Conservation (phyloP, 2,113 vertebrate genomes). For the Colossoma macropomum region DNA sequence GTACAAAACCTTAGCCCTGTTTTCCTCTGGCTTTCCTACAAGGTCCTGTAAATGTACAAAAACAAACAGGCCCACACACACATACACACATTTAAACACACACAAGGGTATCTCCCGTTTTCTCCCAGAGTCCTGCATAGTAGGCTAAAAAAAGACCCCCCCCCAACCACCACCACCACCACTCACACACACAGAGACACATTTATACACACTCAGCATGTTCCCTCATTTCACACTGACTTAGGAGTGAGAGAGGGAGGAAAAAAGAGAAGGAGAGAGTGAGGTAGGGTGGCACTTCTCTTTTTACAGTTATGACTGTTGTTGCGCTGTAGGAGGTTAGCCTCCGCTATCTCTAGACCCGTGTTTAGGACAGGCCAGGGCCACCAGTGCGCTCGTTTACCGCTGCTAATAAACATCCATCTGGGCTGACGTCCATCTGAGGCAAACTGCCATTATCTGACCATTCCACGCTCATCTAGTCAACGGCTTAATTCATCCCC, state of each 20-base stretch:
- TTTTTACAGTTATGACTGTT: slow-evolving; percentile 18
- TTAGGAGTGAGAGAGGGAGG: background rate
- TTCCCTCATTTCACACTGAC: slow-evolving; percentile 32
- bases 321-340: slow-evolving; percentile 12
- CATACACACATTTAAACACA: background rate
- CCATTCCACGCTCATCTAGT: slow-evolving; percentile 18
- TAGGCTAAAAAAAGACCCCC: slow-evolving; percentile 6
- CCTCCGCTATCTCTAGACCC: background rate
- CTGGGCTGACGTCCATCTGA: slow-evolving; percentile 20
- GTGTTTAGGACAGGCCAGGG: slow-evolving; percentile 6
- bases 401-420: slow-evolving; percentile 44
- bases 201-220: slow-evolving; percentile 6
- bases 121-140: background rate
- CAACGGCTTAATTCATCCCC: slow-evolving; percentile 44
- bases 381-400: slow-evolving; percentile 34
- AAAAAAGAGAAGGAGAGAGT: background rate
- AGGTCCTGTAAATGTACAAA: background rate
- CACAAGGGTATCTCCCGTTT: background rate
- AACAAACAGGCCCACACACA: background rate
- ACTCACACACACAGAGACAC: slow-evolving; percentile 13
- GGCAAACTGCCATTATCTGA: slow-evolving; percentile 42
- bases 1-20: too few species aligned
- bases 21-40: too few species aligned
- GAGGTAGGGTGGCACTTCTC: background rate
- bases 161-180: background rate